These are phyloP conservation scores for Meiosimyza platycephala DNA, from an alignment of 2,888 invertebrate species.

Conservation along the genomic window DNA sequence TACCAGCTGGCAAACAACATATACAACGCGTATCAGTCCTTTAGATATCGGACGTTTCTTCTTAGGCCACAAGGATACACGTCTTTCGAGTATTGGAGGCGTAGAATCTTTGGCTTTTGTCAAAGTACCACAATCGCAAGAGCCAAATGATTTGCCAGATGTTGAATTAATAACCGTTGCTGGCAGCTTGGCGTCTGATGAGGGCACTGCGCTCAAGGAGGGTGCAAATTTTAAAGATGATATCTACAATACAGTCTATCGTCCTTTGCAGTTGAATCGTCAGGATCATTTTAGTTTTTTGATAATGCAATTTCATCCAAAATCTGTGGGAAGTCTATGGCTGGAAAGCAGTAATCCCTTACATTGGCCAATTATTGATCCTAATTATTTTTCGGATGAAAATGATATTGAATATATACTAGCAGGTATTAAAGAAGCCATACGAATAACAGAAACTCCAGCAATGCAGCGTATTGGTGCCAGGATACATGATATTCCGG, in stretches of 20 bases:
- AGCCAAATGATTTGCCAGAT: slow-evolving; percentile 70
- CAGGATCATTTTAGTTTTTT: slow-evolving; percentile 72
- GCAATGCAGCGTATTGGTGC: slow-evolving; percentile 72
- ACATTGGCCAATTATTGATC: slow-evolving; percentile 80
- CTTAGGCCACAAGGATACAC: slow-evolving; percentile 70
- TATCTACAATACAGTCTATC: slow-evolving; percentile 67
- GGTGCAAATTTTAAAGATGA: slow-evolving; percentile 70
- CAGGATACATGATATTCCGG: slow-evolving; percentile 68
- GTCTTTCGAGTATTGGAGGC: slow-evolving; percentile 70
- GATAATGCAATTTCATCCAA: slow-evolving; percentile 78
- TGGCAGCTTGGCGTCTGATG: slow-evolving; percentile 72
- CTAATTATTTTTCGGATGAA: slow-evolving; percentile 81
- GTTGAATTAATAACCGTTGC: slow-evolving; percentile 74
- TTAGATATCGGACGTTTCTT: slow-evolving; percentile 63
- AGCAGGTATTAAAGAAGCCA: slow-evolving; percentile 72
- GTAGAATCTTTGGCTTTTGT: slow-evolving; percentile 75
- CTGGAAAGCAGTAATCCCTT: slow-evolving; percentile 79
- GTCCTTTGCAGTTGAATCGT: slow-evolving; percentile 68
- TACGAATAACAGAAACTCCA: slow-evolving; percentile 70
- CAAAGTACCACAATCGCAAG: slow-evolving; percentile 69
- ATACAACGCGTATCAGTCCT: slow-evolving; percentile 37
- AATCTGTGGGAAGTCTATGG: slow-evolving; percentile 76
- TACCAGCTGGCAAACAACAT: slow-evolving; percentile 55
- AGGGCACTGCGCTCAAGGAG: slow-evolving; percentile 69
- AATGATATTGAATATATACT: slow-evolving; percentile 73